phyloP scores from a whole-genome alignment of 2,888 invertebrate species.

The Himalopsyche kuldschensis region DNA sequence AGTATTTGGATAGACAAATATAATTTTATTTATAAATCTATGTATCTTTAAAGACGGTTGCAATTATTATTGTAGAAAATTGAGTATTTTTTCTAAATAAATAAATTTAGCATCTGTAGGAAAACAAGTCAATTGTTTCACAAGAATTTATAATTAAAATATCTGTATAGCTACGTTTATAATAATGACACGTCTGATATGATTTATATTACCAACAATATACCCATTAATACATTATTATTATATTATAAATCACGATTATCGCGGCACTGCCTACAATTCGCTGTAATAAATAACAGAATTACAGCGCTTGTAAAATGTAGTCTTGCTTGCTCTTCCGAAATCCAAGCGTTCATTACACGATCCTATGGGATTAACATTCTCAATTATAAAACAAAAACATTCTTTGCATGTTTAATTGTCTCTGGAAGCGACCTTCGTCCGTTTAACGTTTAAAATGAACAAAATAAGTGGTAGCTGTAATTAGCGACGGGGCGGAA shows the following conservation, averaged over 20 bases:
- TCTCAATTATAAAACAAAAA: constrained; percentile 39
- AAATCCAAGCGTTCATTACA: constrained; percentile 10
- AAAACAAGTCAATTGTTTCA: not conserved
- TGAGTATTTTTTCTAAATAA: no score
- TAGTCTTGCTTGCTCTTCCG: not conserved
- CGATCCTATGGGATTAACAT: constrained; percentile 31
- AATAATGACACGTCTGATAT: not conserved
- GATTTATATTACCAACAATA: not conserved
- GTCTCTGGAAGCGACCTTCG: constrained; percentile 24
- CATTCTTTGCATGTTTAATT: constrained; percentile 36
- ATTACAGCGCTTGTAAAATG: not conserved
- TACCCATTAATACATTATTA: constrained; percentile 3
- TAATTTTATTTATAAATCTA: no score
- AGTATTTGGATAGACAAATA: no score
- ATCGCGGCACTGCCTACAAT: not conserved
- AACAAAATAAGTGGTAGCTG: constrained; percentile 37
- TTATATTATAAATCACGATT: not conserved
- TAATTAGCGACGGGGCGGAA: constrained; percentile 28
- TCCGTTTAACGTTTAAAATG: constrained; percentile 36
- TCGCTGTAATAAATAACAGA: not conserved
- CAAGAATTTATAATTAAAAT: not conserved
- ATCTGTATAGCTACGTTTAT: not conserved
- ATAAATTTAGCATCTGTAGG: no score
- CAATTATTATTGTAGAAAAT: no score
- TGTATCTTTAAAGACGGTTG: no score